Evolutionary conservation across 2,888 invertebrate species (phyloP), one percentile per base, ranked within the genome.

Genomic region (Dynastes grantii): DNA sequence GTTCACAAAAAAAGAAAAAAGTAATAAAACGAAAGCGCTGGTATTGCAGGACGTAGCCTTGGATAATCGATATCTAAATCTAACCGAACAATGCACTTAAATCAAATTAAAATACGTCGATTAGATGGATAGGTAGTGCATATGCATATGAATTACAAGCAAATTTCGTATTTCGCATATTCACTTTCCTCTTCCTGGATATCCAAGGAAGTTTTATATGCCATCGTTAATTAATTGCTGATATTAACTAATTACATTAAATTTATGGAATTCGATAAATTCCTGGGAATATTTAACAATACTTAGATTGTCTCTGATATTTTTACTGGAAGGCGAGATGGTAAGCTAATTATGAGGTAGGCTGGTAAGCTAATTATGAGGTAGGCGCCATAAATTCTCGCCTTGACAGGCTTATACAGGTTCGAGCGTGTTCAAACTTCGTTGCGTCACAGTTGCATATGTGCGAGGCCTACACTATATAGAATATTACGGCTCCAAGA

Each of bases 21-120:
- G 22, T 16, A 55, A 71, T 55, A 55, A 71, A 71, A 58, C 22
- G 16, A 32, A 9, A 53, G 53, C 16, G n/a, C 53, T 53, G 53
- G 53, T 13, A 58, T 58, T 58, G 16, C 16, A 22, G 22, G 9
- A 58, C 16, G 58, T 58, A 40, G 37, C 61, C 27, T 13, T 27
- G 58, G 40, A 73, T 58, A 58, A 61, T 73, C 73, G 73, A 58
- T 73, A 71, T 40, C 58, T 40, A 73, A 73, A 73, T 73, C 63
- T 16, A 63, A 71, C 49, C 61, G 77, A 77, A 77, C 77, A 61
- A 71, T 77, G 77, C 77, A 77, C 77, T 77, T 49, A 71, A 58
- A 37, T 64, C 40, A 71, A 77, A 77, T 77, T 77, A 77, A 77
- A 77, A 71, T 32, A 71, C 70, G 71, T 70, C 40, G 40, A 58